Evolutionary conservation across 2,888 invertebrate genomes (phyloP).

Genomic region (Cancer borealis): DNA sequence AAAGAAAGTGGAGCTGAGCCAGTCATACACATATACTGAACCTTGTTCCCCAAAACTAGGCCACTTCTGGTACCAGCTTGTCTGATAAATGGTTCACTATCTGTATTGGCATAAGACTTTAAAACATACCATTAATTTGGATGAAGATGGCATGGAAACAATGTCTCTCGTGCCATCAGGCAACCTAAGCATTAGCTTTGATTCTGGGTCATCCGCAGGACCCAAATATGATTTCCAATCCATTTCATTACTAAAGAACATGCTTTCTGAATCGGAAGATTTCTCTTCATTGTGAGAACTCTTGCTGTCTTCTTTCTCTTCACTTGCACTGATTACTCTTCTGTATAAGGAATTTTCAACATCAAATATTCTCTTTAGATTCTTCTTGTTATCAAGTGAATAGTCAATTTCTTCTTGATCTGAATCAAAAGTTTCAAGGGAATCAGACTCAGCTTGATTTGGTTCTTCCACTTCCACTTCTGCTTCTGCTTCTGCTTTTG

Average conservation of each 20-base stretch:
- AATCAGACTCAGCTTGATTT: conserved; percentile 79
- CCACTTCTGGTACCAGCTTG: no score
- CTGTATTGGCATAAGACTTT: background rate
- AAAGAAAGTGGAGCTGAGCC: no score
- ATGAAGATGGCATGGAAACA: conserved; percentile 80
- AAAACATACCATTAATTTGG: conserved; percentile 79
- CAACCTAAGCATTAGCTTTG: conserved; percentile 80
- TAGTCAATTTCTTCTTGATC: conserved; percentile 79
- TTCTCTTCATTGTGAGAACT: conserved; percentile 58
- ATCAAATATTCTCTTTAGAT: conserved; percentile 71
- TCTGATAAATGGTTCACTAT: no score
- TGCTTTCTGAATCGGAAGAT: conserved; percentile 44
- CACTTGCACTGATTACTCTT: conserved; percentile 28
- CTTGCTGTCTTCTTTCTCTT: conserved; percentile 25
- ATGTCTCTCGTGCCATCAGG: conserved; percentile 81
- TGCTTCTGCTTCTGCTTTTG: conserved; percentile 75
- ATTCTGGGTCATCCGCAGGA: conserved; percentile 79
- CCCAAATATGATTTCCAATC: conserved; percentile 78
- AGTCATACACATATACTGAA: no score
- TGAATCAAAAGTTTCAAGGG: conserved; percentile 80
- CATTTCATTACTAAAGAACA: conserved; percentile 61
- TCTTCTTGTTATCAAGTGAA: conserved; percentile 64
- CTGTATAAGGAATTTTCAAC: conserved; percentile 59
- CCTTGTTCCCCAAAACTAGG: no score
- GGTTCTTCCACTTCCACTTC: conserved; percentile 51